Conservation (phyloP, 2,888 invertebrate genomes). For the Nasonovia ribisnigri region DNA sequence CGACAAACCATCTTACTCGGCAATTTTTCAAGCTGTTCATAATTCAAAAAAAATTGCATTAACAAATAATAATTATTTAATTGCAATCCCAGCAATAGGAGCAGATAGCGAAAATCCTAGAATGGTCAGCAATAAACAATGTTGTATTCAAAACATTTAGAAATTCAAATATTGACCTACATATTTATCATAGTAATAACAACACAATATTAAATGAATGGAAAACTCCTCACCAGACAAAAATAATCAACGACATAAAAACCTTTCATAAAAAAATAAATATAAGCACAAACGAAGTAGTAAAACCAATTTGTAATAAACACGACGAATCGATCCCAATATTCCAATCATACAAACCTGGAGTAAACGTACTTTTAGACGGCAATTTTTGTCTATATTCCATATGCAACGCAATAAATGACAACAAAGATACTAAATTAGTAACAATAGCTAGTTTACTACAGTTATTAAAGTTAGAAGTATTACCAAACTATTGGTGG, state of each 20-base stretch:
- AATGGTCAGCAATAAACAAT: not conserved
- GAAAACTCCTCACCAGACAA: no score
- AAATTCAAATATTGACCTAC: not conserved
- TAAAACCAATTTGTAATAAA: no score
- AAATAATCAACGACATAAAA: no score
- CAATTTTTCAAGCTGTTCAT: not conserved
- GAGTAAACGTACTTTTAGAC: no score
- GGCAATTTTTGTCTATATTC: no score
- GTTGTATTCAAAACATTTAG: not conserved
- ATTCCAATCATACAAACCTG: no score
- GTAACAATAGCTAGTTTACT: not conserved
- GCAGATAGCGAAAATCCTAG: not conserved
- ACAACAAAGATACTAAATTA: not conserved
- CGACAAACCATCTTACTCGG: not conserved
- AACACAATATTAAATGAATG: no score
- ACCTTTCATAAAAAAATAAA: no score
- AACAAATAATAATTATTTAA: no score
- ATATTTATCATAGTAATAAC: not conserved
- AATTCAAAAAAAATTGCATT: not conserved
- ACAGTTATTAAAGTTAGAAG: not conserved
- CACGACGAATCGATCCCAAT: no score
- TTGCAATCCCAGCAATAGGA: not conserved
- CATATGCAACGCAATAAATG: not conserved
- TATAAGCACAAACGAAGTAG: no score
- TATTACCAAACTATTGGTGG: not conserved